These are phyloP conservation scores for Micrasema longulum DNA, from an alignment of 1,140 invertebrate genomes.

Conservation along the genomic window DNA sequence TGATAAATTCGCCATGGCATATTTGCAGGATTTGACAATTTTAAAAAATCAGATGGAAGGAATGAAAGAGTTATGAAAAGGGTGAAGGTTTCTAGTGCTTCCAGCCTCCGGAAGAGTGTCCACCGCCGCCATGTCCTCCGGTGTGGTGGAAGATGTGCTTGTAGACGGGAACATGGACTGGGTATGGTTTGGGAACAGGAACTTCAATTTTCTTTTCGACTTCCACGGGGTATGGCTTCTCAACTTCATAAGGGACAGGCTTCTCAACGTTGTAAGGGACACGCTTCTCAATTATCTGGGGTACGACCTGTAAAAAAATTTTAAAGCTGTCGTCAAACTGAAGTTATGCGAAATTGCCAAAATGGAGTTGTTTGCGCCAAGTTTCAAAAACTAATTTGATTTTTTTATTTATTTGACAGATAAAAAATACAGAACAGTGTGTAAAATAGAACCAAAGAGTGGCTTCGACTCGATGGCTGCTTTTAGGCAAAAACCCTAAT, in stretches of 20 bases:
- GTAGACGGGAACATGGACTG: slow-evolving; percentile 83
- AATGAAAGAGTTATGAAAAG: not conserved
- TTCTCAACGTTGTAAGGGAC: slow-evolving; percentile 83
- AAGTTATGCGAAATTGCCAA: no score
- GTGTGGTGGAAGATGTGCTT: slow-evolving; percentile 83
- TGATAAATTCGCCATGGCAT: not conserved
- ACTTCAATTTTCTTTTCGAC: slow-evolving; percentile 83
- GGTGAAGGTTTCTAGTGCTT: slow-evolving; percentile 61
- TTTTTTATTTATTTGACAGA: no score
- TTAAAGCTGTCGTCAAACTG: no score
- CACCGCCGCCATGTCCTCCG: slow-evolving; percentile 57
- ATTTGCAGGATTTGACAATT: not conserved
- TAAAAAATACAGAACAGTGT: no score
- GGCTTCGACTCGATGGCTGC: no score
- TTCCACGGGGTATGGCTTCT: slow-evolving; percentile 82
- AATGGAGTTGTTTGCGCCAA: no score
- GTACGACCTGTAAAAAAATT: slow-evolving; percentile 65
- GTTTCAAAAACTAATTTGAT: no score
- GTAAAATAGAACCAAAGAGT: no score
- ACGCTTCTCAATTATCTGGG: slow-evolving; percentile 76
- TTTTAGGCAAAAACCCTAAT: no score
- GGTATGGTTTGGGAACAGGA: slow-evolving; percentile 81
- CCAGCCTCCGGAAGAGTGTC: no score
- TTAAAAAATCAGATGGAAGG: not conserved
- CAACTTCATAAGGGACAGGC: slow-evolving; percentile 79